Conservation (phyloP, 2,888 invertebrate genomes). For the Hirtodrosophila trivittata region DNA sequence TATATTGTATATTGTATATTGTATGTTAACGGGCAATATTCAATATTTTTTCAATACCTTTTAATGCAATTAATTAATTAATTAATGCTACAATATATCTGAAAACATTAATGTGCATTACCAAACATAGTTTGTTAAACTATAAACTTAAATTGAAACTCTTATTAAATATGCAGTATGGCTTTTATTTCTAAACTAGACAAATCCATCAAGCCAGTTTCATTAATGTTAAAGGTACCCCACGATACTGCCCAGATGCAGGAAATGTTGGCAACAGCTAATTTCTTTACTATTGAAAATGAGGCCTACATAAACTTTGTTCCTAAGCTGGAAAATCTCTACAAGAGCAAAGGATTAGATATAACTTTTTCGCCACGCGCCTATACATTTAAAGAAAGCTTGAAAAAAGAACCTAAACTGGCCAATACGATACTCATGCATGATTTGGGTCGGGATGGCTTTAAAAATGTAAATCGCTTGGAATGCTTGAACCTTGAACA, state of each 20-base stretch:
- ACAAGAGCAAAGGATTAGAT: conserved; percentile 54
- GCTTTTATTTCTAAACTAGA: conserved; percentile 55
- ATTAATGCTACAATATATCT: too few species aligned
- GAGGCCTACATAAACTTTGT: conserved; percentile 61
- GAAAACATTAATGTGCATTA: too few species aligned
- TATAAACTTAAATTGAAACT: too few species aligned
- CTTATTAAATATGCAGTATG: neutral
- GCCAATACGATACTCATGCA: conserved; percentile 70
- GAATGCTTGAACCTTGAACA: conserved; percentile 77
- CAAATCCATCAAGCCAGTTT: conserved; percentile 44
- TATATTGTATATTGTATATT: too few species aligned
- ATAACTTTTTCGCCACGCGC: conserved; percentile 57
- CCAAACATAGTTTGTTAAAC: too few species aligned
- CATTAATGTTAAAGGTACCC: conserved; percentile 77
- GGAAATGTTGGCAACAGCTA: conserved; percentile 49
- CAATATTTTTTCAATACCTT: too few species aligned
- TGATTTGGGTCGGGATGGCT: conserved; percentile 74
- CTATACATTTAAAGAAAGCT: conserved; percentile 45
- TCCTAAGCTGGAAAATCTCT: conserved; percentile 69
- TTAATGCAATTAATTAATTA: too few species aligned
- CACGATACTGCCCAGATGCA: conserved; percentile 59
- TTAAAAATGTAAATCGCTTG: conserved; percentile 74
- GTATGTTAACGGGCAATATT: too few species aligned
- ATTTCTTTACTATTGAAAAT: conserved; percentile 71
- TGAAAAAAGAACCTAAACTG: conserved; percentile 45